Percentiles rank a stretch among this genome's conserved stretches.
Evolutionary conservation across 2,113 vertebrate genomes (phyloP).

Genomic region (Spea bombifrons): DNA sequence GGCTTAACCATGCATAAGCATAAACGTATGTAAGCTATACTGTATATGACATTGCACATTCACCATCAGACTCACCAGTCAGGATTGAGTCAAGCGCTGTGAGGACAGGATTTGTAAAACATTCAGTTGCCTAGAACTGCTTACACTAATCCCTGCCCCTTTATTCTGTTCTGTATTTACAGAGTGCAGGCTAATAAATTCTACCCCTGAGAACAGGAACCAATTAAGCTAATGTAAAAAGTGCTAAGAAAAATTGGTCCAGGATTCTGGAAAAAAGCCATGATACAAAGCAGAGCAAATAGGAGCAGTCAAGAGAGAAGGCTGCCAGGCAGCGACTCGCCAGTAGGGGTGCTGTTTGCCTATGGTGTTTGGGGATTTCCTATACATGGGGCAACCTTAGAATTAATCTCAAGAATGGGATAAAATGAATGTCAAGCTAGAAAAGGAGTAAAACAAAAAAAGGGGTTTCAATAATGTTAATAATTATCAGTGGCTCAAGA

Average conservation of each 20-base stretch:
- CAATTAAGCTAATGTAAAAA: constrained; percentile 50
- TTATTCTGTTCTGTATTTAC: constrained; percentile 48
- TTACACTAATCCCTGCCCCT: constrained; percentile 44
- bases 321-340: neutral
- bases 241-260: constrained; percentile 46
- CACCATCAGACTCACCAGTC: neutral
- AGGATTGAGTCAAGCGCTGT: constrained; percentile 11
- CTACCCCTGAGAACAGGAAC: constrained; percentile 52
- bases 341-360: constrained; percentile 25
- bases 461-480: no score
- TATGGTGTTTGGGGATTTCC: neutral
- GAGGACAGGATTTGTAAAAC: constrained; percentile 33
- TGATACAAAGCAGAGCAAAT: constrained; percentile 19
- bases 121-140: constrained; percentile 37
- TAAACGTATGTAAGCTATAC: no score
- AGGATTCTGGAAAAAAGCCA: constrained; percentile 43
- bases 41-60: neutral
- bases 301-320: neutral
- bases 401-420: no score
- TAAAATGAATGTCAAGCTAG: no score
- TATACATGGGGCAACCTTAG: neutral
- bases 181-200: constrained; percentile 51
- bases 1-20: neutral
- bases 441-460: no score
- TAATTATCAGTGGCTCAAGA: no score